Evolutionary conservation across 2,888 invertebrate species (phyloP).

Genomic region (Chouioia cunea): DNA sequence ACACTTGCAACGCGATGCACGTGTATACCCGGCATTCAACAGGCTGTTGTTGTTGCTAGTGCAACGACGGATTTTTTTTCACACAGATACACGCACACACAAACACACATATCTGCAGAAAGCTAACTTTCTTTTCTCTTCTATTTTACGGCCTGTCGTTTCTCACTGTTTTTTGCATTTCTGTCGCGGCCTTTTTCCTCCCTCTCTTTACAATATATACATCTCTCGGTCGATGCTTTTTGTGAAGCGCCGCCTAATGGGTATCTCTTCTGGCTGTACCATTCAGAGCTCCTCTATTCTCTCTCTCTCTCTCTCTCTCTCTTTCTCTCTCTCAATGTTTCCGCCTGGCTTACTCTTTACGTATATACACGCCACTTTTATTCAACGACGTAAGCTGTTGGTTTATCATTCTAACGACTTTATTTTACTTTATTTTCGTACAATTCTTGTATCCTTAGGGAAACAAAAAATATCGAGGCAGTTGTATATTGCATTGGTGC

Average conservation of each 20-base stretch:
- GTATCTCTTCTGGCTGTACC: neutral
- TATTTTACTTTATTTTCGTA: too few relatives aligned
- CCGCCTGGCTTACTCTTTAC: too few relatives aligned
- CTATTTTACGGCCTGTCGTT: neutral
- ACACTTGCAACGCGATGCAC: conserved; percentile 12
- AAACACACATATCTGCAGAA: too few relatives aligned
- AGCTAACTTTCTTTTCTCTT: conserved; percentile 12
- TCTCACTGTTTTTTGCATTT: conserved; percentile 7
- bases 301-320: neutral
- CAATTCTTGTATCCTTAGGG: too few relatives aligned
- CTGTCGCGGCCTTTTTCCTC: neutral
- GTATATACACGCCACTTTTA: too few relatives aligned
- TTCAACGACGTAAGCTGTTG: too few relatives aligned
- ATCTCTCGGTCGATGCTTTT: neutral
- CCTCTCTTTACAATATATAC: neutral
- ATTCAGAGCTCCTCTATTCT: neutral
- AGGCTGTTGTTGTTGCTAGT: neutral
- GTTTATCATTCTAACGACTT: too few relatives aligned
- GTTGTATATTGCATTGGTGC: too few relatives aligned
- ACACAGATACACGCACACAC: too few relatives aligned
- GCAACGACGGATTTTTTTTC: neutral
- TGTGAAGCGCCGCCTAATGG: neutral
- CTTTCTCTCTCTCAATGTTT: neutral
- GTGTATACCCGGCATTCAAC: conserved; percentile 22
- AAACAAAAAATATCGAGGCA: too few relatives aligned